Evolutionary conservation across 2,113 vertebrate genomes (phyloP).

Genomic region (Ia io): DNA sequence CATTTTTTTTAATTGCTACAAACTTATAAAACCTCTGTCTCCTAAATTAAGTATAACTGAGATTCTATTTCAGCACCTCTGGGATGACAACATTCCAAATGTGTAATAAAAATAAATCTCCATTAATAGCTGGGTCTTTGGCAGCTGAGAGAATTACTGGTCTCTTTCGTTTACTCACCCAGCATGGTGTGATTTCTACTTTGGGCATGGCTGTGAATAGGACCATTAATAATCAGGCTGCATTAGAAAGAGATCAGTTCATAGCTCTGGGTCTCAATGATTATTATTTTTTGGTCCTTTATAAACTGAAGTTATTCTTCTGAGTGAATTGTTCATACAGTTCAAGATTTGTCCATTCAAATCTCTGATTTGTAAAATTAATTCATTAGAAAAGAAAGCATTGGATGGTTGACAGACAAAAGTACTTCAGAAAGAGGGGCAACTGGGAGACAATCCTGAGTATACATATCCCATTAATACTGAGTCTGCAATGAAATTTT

Average conservation of each 20-base stretch:
- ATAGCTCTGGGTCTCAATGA: neutral
- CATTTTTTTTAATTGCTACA: neutral
- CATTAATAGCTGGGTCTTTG: conserved; percentile 45
- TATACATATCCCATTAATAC: neutral
- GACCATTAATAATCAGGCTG: conserved; percentile 1
- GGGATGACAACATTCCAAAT: conserved; percentile 40
- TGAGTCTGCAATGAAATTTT: neutral
- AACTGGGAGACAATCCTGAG: neutral
- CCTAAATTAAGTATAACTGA: conserved; percentile 13
- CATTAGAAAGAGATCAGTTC: neutral
- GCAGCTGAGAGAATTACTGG: conserved; percentile 1
- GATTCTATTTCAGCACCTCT: conserved; percentile 33
- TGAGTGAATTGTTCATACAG: neutral
- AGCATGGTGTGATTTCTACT: conserved; percentile 32
- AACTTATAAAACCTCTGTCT: neutral
- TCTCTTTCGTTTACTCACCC: conserved; percentile 10
- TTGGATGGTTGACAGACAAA: neutral
- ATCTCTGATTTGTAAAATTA: neutral
- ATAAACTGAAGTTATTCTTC: neutral
- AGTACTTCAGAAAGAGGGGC: neutral
- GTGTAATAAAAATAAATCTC: conserved; percentile 35
- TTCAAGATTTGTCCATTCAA: neutral
- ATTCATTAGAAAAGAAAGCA: neutral
- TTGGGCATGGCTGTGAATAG: conserved; percentile 33
- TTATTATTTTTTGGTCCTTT: neutral